Conservation (phyloP, 2,888 invertebrate species). For the Clostera curtula region DNA sequence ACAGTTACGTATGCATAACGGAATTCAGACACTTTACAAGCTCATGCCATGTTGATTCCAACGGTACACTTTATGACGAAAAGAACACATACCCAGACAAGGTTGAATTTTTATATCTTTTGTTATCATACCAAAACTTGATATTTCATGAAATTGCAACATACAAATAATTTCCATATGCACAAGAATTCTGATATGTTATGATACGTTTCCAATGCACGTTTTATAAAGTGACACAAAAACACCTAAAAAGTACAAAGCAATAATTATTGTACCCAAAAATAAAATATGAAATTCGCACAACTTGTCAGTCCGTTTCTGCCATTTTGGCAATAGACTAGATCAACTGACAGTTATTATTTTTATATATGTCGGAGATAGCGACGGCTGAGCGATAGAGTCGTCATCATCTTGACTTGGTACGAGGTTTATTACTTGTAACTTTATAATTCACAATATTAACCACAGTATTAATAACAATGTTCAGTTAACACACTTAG, state of each 20-base stretch:
- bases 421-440: too few relatives aligned
- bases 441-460: too few relatives aligned
- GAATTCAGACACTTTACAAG: constrained; percentile 32
- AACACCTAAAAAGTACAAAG: constrained; percentile 36
- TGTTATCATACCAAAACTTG: constrained; percentile 67
- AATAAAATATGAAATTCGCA: constrained; percentile 67
- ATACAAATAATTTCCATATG: constrained; percentile 26
- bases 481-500: too few relatives aligned
- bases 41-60: constrained; percentile 50
- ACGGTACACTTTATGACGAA: constrained; percentile 51
- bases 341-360: too few relatives aligned
- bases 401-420: too few relatives aligned
- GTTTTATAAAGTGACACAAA: constrained; percentile 29
- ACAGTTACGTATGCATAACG: constrained; percentile 58
- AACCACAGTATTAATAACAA: too few relatives aligned
- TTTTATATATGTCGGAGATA: too few relatives aligned
- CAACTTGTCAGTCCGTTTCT: constrained; percentile 64
- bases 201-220: constrained; percentile 17
- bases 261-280: constrained; percentile 53
- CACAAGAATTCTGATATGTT: constrained; percentile 20
- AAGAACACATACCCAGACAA: constrained; percentile 52
- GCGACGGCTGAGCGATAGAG: too few relatives aligned
- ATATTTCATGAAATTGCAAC: constrained; percentile 55
- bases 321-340: constrained; percentile 66
- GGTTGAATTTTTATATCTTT: constrained; percentile 68